These are phyloP conservation scores for Rhyacichthys aspro DNA, from an alignment of 2,797 vertebrate species.

Conservation along the genomic window DNA sequence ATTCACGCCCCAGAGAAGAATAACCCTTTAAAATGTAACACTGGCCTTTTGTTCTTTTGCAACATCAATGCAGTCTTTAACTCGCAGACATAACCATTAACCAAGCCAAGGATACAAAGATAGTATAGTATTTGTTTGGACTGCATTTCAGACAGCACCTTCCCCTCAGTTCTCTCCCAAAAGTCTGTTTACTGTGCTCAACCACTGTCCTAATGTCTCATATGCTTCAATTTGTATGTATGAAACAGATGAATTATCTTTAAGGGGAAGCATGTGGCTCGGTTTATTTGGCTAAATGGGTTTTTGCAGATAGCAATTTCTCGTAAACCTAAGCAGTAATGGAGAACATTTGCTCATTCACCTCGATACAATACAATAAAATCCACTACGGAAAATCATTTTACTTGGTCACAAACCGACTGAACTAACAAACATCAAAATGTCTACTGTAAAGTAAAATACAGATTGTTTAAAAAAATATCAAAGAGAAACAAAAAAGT, in stretches of 20 bases:
- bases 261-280: no score
- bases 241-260: constrained; percentile 30
- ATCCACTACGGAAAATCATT: no score
- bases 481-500: constrained; percentile 39
- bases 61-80: constrained; percentile 34
- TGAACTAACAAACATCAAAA: no score
- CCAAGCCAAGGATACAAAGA: constrained; percentile 51
- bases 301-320: no score
- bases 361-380: no score
- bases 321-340: no score
- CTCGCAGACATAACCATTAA: constrained; percentile 63
- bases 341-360: no score
- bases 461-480: no score
- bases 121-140: constrained; percentile 55
- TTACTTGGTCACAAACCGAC: no score
- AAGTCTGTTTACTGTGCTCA: constrained; percentile 3
- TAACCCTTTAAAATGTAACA: constrained; percentile 34
- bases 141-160: constrained; percentile 20
- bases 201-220: constrained; percentile 1
- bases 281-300: no score
- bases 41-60: constrained; percentile 42
- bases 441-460: no score
- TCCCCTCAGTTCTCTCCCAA: constrained; percentile 14
- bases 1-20: constrained; percentile 33
- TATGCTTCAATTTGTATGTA: constrained; percentile 21